phyloP scores from a whole-genome alignment of 2,113 vertebrate species.

The Bubo bubo region DNA sequence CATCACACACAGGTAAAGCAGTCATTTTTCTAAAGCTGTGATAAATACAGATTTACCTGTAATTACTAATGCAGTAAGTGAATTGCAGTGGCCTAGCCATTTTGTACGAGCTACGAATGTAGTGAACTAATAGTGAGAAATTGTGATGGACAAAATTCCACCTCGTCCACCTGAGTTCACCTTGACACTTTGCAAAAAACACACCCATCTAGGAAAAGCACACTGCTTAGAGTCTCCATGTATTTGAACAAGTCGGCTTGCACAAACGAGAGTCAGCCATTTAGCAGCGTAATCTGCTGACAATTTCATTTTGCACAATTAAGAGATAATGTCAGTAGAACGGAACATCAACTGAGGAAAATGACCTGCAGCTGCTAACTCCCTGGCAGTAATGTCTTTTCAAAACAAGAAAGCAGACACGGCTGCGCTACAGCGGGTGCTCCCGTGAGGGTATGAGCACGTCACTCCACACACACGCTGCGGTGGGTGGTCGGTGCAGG shows the following conservation, averaged over 20 bases:
- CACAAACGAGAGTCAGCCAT: neutral
- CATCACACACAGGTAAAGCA: neutral
- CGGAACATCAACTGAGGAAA: neutral
- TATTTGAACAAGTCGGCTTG: neutral
- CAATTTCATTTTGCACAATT: neutral
- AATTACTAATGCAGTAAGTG: neutral
- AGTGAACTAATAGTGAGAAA: neutral
- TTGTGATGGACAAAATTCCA: neutral
- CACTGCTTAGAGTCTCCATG: neutral
- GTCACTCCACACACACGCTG: neutral
- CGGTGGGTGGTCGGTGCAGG: accelerated
- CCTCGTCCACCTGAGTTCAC: neutral
- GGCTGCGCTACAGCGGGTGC: neutral
- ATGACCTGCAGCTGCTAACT: neutral
- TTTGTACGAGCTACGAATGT: neutral
- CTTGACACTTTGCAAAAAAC: neutral
- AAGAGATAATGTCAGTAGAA: neutral
- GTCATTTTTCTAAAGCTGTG: neutral
- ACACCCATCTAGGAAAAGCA: neutral
- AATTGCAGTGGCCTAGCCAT: neutral
- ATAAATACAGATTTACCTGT: neutral
- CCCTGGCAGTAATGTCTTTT: neutral
- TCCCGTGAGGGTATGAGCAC: accelerated
- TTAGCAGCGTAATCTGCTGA: neutral
- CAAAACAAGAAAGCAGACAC: accelerated